Evolutionary conservation across 2,888 invertebrate genomes (phyloP).

Genomic region (Ypsolopha scabrella): DNA sequence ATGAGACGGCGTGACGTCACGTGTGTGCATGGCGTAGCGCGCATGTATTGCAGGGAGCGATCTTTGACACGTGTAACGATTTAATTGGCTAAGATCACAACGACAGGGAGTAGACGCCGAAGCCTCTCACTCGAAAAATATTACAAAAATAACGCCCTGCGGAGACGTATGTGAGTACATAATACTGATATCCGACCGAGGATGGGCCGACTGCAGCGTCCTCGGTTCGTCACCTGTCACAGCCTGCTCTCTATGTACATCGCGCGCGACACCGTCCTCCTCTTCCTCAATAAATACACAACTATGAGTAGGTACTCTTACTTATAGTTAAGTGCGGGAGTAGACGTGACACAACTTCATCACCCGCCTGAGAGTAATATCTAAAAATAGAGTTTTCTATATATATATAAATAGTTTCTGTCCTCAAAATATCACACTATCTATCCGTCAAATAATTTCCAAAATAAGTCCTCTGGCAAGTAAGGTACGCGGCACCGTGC

Average conservation of each 20-base stretch:
- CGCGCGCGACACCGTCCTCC: neutral
- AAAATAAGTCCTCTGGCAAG: too few relatives aligned
- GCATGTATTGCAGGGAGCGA: too few relatives aligned
- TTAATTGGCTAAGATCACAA: conserved; percentile 4
- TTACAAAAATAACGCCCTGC: conserved; percentile 2
- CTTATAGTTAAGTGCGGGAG: too few relatives aligned
- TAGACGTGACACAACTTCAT: too few relatives aligned
- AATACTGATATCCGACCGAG: conserved; percentile 1
- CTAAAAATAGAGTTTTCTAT: too few relatives aligned
- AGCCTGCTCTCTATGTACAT: neutral
- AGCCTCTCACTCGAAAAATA: neutral
- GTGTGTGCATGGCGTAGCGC: too few relatives aligned
- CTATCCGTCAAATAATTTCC: too few relatives aligned
- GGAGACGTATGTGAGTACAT: neutral
- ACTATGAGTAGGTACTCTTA: neutral
- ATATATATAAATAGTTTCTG: neutral
- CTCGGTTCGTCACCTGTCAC: neutral
- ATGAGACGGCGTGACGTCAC: neutral
- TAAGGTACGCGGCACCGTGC: neutral
- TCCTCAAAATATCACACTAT: neutral
- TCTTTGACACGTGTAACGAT: neutral
- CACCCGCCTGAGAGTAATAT: too few relatives aligned
- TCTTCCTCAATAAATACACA: neutral
- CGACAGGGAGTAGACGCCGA: neutral
- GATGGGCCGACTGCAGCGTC: neutral